Conservation (phyloP, 30 jellyfish, hydroid and myxozoan genomes). For the Aurelia coerulea region DNA sequence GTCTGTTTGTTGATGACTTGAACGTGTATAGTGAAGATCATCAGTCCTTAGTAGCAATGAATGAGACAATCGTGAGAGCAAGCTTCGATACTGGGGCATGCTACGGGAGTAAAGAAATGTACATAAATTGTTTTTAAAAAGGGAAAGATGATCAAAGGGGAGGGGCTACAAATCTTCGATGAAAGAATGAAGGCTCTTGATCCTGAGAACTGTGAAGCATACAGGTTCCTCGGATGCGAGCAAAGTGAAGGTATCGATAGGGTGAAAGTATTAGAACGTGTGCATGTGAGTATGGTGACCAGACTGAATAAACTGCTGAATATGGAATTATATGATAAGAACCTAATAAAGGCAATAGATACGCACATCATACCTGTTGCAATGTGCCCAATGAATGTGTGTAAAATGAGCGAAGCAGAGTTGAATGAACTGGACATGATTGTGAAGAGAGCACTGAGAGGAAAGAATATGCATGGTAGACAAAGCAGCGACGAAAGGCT, state of each 20-base stretch:
- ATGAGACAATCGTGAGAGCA: too few relatives aligned
- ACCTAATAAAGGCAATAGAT: neutral
- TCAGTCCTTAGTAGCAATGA: too few relatives aligned
- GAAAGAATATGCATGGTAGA: slow-evolving; percentile 26
- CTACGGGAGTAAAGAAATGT: too few relatives aligned
- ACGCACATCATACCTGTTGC: neutral
- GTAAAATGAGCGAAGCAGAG: neutral
- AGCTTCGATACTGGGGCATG: too few relatives aligned
- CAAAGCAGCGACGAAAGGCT: slow-evolving; percentile 20
- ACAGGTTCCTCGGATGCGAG: neutral
- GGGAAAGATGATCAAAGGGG: too few relatives aligned
- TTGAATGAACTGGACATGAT: neutral
- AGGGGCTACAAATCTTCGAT: neutral
- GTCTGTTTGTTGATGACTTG: too few relatives aligned
- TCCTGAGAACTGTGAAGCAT: neutral
- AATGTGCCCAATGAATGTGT: neutral
- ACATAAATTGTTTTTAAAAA: too few relatives aligned
- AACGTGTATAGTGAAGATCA: too few relatives aligned
- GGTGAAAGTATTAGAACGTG: neutral
- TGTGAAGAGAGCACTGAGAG: neutral
- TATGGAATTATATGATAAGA: neutral
- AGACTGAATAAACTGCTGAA: neutral
- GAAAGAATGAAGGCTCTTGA: neutral
- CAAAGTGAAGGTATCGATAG: too few relatives aligned
- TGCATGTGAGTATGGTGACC: neutral